Base-by-base conservation (phyloP, 2,888 invertebrate species). In the Apamea anceps region DNA sequence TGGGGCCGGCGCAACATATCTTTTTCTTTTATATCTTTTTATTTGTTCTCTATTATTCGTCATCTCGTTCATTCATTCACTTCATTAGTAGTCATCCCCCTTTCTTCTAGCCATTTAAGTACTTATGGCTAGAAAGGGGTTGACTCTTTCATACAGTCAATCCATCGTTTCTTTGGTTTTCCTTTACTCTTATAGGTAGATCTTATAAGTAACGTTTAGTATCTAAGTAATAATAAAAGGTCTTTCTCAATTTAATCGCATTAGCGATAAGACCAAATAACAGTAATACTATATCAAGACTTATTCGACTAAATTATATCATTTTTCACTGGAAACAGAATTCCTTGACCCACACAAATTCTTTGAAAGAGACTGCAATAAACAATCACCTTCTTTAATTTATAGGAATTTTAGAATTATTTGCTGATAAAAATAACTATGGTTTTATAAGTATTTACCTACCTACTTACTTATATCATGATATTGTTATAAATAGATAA, bases 311-410 rank as follows among this genome's bases (percentile, higher is more conserved):
- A 70, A 77, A 73, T 60, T 70, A 63, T 77, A 87, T 82, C 71
- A 42, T 81, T 88, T 85, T 88, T 86, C 75, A 82, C 65, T 81
- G 65, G 90, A 88, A 89, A 60, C 21, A 25, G 54, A 78, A 75
- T 57, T 57, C 88, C 90, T 88, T 89, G 88, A 89, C 87, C 83
- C 15, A 87, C 70, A 77, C 73, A 71, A 82, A 81, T 88, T 90
- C 88, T 82, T 63, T 79, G 88, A 90, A 89, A 84, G 74, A 77
- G 79, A 71, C 63, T 79, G 74, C 32, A 62, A 83, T 81, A 79
- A 80, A 89, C 72, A 81, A 66, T 70, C 57, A 81, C 81, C 80
- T 80, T 78, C 42, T 80, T 25, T 3, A 48, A 67, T 85, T 74
- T 62, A 42, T 37, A 67, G 63, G 79, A 79, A 84, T 75, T 84